These are phyloP conservation scores for Linnaemya vulpina DNA, from an alignment of 2,888 invertebrate species.

Conservation along the genomic window DNA sequence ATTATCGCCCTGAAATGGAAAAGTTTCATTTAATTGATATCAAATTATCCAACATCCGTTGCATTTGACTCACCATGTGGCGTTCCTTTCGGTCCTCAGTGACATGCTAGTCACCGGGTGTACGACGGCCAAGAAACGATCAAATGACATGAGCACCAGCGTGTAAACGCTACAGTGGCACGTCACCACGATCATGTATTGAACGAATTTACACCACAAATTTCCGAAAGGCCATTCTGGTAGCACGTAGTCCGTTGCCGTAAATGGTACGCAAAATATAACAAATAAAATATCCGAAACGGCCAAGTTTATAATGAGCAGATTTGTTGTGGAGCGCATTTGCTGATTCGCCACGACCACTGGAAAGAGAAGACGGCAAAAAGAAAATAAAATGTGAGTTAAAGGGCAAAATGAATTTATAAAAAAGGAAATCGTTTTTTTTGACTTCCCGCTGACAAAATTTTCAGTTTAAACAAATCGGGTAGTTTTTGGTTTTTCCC, in stretches of 20 bases:
- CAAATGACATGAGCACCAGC: conserved; percentile 95
- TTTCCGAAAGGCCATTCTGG: conserved; percentile 96
- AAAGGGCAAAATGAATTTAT: no score
- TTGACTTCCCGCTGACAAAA: no score
- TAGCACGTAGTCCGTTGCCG: conserved; percentile 94
- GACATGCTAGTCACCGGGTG: conserved; percentile 95
- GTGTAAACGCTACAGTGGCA: conserved; percentile 97
- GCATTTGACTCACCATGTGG: conserved; percentile 84
- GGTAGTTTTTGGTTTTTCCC: no score
- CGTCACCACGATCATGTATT: conserved; percentile 95
- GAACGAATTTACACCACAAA: conserved; percentile 92
- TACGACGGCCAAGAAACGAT: conserved; percentile 95
- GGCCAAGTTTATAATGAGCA: conserved; percentile 94
- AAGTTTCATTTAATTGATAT: not conserved
- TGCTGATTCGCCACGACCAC: conserved; percentile 94
- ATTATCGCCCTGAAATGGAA: conserved; percentile 86
- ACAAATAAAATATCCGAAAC: conserved; percentile 96
- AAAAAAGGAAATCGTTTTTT: no score
- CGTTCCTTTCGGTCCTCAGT: conserved; percentile 91
- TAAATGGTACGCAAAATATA: conserved; percentile 96
- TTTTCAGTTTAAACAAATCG: no score
- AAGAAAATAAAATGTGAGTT: not conserved
- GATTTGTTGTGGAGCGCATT: conserved; percentile 96
- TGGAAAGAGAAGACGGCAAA: conserved; percentile 61
- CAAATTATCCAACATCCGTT: accelerated